Percentiles rank a stretch among this genome's conserved stretches.
These are phyloP conservation scores for Megaleporinus macrocephalus DNA, from an alignment of 2,113 vertebrate species.

Conservation along the genomic window DNA sequence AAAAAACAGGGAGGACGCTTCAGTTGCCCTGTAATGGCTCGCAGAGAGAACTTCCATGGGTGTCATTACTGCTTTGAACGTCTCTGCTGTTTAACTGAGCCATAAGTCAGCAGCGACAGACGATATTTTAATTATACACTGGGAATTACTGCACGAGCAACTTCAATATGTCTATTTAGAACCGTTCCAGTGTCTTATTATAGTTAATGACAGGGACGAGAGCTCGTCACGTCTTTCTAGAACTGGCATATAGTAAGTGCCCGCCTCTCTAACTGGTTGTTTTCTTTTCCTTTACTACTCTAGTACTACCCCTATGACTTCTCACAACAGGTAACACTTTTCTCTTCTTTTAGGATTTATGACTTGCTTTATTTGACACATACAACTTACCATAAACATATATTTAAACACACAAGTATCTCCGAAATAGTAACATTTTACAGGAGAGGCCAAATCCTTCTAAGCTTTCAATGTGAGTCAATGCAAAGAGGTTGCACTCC, in stretches of 20 bases:
- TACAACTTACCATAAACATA: not conserved
- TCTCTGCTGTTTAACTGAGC: not conserved
- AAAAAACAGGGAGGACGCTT: too few relatives aligned
- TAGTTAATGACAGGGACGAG: slow-evolving; percentile 17
- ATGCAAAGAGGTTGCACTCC: too few relatives aligned
- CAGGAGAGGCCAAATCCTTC: too few relatives aligned
- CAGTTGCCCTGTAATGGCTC: not conserved
- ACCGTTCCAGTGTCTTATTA: not conserved
- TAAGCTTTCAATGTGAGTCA: too few relatives aligned
- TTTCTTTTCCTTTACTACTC: slow-evolving; percentile 38
- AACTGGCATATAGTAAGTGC: not conserved
- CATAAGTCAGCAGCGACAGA: not conserved
- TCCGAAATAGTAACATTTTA: too few relatives aligned
- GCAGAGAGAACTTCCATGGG: not conserved
- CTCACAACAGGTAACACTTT: slow-evolving; percentile 65
- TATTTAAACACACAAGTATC: too few relatives aligned
- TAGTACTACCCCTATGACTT: slow-evolving; percentile 79
- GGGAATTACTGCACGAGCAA: not conserved
- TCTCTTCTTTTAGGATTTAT: not conserved
- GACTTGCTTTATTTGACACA: not conserved
- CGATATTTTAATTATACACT: not conserved
- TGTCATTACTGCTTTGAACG: not conserved
- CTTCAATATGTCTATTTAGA: not conserved
- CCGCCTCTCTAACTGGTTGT: not conserved
- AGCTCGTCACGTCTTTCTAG: not conserved